These are phyloP conservation scores for Puffinus mauretanicus DNA, from an alignment of 2,113 vertebrate genomes.

Conservation along the genomic window DNA sequence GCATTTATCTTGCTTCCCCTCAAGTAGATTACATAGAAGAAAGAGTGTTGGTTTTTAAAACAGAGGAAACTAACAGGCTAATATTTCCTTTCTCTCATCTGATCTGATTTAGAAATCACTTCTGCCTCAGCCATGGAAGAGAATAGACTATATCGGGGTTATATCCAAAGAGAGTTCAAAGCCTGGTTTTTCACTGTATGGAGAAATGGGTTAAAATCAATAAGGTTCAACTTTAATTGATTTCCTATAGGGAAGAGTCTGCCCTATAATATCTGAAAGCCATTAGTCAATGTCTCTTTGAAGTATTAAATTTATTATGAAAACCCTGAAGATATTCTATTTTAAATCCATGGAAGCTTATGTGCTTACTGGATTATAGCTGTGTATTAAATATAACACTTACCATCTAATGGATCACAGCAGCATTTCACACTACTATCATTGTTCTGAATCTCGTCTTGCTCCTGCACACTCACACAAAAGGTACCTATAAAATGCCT, in stretches of 20 bases:
- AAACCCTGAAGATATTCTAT: slow-evolving; percentile 38
- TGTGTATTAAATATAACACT: slow-evolving; percentile 7
- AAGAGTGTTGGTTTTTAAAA: slow-evolving; percentile 24
- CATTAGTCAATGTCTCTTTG: slow-evolving; percentile 64
- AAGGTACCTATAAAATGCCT: neutral
- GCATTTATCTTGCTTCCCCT: neutral
- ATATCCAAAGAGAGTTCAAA: slow-evolving; percentile 29
- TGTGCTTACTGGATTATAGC: slow-evolving; percentile 45
- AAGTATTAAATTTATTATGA: slow-evolving; percentile 53
- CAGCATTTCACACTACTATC: slow-evolving; percentile 22
- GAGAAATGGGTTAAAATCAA: slow-evolving; percentile 45
- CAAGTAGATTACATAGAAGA: neutral
- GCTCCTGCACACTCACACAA: neutral
- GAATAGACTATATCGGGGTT: neutral
- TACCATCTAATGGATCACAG: slow-evolving; percentile 17
- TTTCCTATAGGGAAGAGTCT: slow-evolving; percentile 55
- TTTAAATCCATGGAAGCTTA: slow-evolving; percentile 38
- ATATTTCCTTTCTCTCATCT: slow-evolving; percentile 49
- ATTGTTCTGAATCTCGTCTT: slow-evolving; percentile 12
- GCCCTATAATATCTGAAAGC: slow-evolving; percentile 32
- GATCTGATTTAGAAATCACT: slow-evolving; percentile 31
- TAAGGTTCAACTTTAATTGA: slow-evolving; percentile 64
- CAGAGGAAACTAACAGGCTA: neutral
- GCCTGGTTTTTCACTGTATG: neutral
- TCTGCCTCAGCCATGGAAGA: neutral